Base-by-base conservation (phyloP, 2,113 vertebrate species). In the Beaufortia kweichowensis region DNA sequence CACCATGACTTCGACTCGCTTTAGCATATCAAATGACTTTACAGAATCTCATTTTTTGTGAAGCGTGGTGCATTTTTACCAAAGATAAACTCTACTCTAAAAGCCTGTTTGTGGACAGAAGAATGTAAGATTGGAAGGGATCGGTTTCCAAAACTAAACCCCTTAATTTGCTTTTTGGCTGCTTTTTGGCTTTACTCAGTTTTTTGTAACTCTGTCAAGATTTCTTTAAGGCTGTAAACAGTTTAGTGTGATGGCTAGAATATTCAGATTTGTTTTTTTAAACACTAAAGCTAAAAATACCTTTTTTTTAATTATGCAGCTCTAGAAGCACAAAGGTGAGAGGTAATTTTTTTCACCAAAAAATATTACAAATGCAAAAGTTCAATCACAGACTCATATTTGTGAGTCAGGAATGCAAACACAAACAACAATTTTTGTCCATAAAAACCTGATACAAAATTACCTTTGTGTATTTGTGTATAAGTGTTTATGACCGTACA, bases 1-100 rank as follows among this genome's bases (percentile, higher is more conserved):
- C 67, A 56, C 48, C 0, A 2, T 56, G 67, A 55, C 48, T 56
- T 48, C 6, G 2, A 48, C 48, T 56, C 12, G 12, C 67, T 70
- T 56, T 35, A 29, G 48, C 29, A 0, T 55, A 70, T 70, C 48
- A 21, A 29, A n/a, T 69, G 48, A 33, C 19, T 69, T 69, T 12
- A n/a, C n/a, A n/a, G 23, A 55, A 33, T 12, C 66, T 23, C 14
- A 31, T 53, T 69, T n/a, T 69, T 33, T 53, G 23, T 10, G 29
- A n/a, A 7, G 17, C 4, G 17, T 55, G 33, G 6, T 69, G 48
- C 66, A 55, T 69, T 69, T 55, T 33, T 55, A 55, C 48, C 33
- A 69, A 69, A 69, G 48, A 70, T 70, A 70, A 23, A 48, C 43
- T 53, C 1, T 31, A 31, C 43, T 3, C 29, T 70, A 56, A 70